phyloP scores from a whole-genome alignment of 2,888 invertebrate species.

The Diadegma fenestrale region DNA sequence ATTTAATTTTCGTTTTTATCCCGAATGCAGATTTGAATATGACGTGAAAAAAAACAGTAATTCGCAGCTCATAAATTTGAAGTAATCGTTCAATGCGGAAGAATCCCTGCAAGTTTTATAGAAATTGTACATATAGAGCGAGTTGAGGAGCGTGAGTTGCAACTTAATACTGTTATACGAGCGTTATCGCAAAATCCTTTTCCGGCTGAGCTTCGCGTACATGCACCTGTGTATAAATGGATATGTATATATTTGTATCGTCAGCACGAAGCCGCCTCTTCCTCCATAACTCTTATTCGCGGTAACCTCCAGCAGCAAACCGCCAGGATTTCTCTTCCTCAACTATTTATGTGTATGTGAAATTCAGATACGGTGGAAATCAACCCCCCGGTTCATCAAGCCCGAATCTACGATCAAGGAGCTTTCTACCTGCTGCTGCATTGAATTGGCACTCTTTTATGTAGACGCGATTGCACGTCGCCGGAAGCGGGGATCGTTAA shows the following conservation, averaged over 20 bases:
- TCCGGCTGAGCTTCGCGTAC: slow-evolving; percentile 70
- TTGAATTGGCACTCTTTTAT: slow-evolving; percentile 73
- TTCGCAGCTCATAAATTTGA: neutral
- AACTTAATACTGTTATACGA: slow-evolving; percentile 77
- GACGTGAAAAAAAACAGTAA: slow-evolving; percentile 19
- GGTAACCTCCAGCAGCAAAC: slow-evolving; percentile 42
- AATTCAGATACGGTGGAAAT: slow-evolving; percentile 69
- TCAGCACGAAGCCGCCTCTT: slow-evolving; percentile 13
- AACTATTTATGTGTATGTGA: slow-evolving; percentile 17
- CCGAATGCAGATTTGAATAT: neutral
- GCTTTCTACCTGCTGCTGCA: slow-evolving; percentile 72
- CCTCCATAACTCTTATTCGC: slow-evolving; percentile 56
- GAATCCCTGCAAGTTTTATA: neutral
- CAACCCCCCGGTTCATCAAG: slow-evolving; percentile 70
- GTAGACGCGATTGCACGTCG: slow-evolving; percentile 15
- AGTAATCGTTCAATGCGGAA: neutral
- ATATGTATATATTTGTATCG: neutral
- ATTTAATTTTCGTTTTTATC: neutral
- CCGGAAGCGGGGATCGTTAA: slow-evolving; percentile 43
- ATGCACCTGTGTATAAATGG: neutral
- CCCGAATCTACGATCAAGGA: slow-evolving; percentile 78
- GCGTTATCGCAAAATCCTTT: slow-evolving; percentile 77
- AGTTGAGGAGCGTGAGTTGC: slow-evolving; percentile 66
- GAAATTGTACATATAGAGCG: slow-evolving; percentile 19
- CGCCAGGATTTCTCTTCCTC: slow-evolving; percentile 21